These are phyloP conservation scores for Netelia melanura DNA, from an alignment of 2,888 invertebrate species.

Conservation along the genomic window DNA sequence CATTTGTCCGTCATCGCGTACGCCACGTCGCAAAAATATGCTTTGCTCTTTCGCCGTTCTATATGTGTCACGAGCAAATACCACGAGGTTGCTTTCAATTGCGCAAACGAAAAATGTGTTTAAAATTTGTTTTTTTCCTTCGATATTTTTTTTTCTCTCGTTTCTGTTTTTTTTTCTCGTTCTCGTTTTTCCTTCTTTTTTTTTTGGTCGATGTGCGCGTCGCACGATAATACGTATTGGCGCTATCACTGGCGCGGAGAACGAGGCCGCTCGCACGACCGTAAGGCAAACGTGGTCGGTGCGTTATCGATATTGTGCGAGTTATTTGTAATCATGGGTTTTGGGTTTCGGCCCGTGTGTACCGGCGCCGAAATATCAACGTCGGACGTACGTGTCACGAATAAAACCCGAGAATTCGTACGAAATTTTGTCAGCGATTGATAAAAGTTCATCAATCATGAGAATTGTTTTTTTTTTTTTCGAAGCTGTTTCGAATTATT, in stretches of 20 bases:
- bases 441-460: too few relatives aligned
- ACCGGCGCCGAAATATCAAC: too few relatives aligned
- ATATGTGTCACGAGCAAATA: conserved; percentile 41
- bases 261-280: neutral
- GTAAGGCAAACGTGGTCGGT: neutral
- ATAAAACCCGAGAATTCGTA: too few relatives aligned
- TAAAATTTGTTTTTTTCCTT: conserved; percentile 5
- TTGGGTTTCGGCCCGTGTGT: neutral
- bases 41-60: conserved; percentile 36
- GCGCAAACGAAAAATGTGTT: conserved; percentile 57
- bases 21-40: conserved; percentile 41
- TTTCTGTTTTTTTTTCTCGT: too few relatives aligned
- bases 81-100: conserved; percentile 41
- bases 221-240: neutral
- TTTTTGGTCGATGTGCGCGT: neutral
- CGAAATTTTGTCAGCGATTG: too few relatives aligned
- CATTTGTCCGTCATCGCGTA: conserved; percentile 16
- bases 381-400: too few relatives aligned
- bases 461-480: too few relatives aligned
- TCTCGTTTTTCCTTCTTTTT: too few relatives aligned
- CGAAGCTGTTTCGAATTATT: too few relatives aligned
- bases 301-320: neutral
- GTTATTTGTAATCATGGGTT: neutral
- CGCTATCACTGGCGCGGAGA: neutral
- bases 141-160: too few relatives aligned